Percentiles rank a stretch among this genome's conserved stretches.
Evolutionary conservation across 2,797 vertebrate genomes (phyloP).

Genomic region (Centropyge bicolor): DNA sequence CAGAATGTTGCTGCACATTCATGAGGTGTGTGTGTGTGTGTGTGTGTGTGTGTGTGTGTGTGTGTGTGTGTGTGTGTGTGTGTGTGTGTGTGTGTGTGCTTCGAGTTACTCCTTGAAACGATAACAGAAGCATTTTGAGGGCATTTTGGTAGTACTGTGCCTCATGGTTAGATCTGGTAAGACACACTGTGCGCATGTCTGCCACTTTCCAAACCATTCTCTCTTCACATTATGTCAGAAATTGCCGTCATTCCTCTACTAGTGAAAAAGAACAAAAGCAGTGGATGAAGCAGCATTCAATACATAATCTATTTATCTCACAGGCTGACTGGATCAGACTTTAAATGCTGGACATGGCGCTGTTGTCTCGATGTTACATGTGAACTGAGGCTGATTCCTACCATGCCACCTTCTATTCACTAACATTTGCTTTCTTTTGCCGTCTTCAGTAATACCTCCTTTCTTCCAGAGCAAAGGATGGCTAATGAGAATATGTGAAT

Average conservation of each 20-base stretch:
- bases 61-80: no score
- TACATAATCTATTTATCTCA: background rate
- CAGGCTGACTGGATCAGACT: background rate
- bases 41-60: no score
- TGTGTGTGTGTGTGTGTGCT: no score
- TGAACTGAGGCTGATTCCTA: constrained; percentile 1
- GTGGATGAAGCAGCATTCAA: background rate
- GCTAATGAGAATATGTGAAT: constrained; percentile 50
- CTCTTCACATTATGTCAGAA: background rate
- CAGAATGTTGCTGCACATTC: no score
- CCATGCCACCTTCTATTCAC: constrained; percentile 8
- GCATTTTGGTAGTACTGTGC: no score
- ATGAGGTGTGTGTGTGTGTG: no score
- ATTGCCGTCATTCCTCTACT: background rate
- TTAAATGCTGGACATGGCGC: background rate
- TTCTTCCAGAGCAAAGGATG: constrained; percentile 24
- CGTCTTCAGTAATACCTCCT: constrained; percentile 10
- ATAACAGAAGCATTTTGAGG: no score
- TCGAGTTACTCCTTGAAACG: no score
- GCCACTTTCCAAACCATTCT: background rate
- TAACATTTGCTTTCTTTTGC: background rate
- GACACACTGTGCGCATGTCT: no score
- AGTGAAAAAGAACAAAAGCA: background rate
- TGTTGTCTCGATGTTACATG: background rate
- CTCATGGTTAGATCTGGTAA: background rate